Conservation (phyloP, 2,113 vertebrate species). For the Eolophus roseicapilla region DNA sequence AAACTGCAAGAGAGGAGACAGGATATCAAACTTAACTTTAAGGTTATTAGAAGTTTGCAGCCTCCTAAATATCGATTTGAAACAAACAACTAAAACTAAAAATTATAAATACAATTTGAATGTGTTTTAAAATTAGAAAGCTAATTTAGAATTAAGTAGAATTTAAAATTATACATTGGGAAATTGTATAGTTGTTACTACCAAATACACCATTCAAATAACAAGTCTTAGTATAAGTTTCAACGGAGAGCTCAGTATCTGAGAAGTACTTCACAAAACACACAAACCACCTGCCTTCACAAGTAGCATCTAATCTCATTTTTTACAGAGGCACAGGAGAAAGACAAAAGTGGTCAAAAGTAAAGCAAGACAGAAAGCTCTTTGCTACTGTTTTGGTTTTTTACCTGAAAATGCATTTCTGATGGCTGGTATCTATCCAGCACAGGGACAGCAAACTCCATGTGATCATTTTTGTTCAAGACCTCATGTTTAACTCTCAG, state of each 20-base stretch:
- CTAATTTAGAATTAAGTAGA: background rate
- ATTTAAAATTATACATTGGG: background rate
- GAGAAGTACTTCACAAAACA: background rate
- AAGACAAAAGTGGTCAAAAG: background rate
- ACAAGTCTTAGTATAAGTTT: background rate
- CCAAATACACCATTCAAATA: background rate
- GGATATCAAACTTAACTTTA: background rate
- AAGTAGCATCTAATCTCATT: background rate
- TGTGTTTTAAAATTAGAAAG: background rate
- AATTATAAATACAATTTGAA: background rate
- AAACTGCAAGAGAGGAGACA: background rate
- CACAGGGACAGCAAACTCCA: background rate
- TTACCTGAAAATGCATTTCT: conserved; percentile 66
- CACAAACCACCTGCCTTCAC: background rate
- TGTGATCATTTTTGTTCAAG: background rate
- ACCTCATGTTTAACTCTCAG: conserved; percentile 59
- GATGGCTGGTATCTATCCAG: conserved; percentile 40
- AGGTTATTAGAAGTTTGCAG: background rate
- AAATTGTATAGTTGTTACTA: background rate
- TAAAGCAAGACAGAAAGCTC: background rate
- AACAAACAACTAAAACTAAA: background rate
- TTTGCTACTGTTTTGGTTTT: background rate
- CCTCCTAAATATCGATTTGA: background rate
- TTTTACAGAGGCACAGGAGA: background rate
- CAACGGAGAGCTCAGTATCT: background rate